Percentiles rank a stretch among this genome's conserved stretches.
These are phyloP conservation scores for Candidula unifasciata DNA, from an alignment of 2,888 invertebrate genomes.

Conservation along the genomic window DNA sequence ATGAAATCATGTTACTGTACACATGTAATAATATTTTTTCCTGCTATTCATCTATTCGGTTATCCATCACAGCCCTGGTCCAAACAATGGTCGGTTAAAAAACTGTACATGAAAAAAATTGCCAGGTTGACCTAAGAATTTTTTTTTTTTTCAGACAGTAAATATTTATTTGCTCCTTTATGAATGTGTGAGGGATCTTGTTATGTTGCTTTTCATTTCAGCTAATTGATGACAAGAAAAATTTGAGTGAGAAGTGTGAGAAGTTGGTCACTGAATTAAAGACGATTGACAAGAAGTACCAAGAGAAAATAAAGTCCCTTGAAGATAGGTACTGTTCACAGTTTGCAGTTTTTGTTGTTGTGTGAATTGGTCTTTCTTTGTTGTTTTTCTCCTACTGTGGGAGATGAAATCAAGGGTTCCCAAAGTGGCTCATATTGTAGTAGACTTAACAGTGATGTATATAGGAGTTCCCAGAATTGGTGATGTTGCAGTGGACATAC, in stretches of 20 bases:
- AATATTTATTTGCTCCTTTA: neutral
- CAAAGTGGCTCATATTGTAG: no score
- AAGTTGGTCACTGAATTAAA: slow-evolving; percentile 77
- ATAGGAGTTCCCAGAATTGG: no score
- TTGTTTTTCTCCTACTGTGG: neutral
- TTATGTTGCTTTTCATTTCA: slow-evolving; percentile 55
- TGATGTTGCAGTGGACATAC: no score
- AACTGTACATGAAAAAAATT: no score
- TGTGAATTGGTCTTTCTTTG: neutral
- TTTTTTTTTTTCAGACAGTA: neutral
- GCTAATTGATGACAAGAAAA: slow-evolving; percentile 78
- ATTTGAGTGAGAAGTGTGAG: slow-evolving; percentile 77
- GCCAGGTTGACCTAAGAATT: no score
- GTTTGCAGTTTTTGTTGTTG: neutral
- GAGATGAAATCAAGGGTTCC: no score
- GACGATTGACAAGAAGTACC: slow-evolving; percentile 76
- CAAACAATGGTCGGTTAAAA: no score
- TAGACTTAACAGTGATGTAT: no score
- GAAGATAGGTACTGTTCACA: slow-evolving; percentile 69
- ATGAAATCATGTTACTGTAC: no score
- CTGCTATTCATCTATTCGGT: no score
- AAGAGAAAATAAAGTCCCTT: slow-evolving; percentile 73
- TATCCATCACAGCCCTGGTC: no score
- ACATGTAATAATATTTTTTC: no score
- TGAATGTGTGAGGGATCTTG: neutral